Conservation (phyloP, 2,797 vertebrate species). For the Vultur gryphus region DNA sequence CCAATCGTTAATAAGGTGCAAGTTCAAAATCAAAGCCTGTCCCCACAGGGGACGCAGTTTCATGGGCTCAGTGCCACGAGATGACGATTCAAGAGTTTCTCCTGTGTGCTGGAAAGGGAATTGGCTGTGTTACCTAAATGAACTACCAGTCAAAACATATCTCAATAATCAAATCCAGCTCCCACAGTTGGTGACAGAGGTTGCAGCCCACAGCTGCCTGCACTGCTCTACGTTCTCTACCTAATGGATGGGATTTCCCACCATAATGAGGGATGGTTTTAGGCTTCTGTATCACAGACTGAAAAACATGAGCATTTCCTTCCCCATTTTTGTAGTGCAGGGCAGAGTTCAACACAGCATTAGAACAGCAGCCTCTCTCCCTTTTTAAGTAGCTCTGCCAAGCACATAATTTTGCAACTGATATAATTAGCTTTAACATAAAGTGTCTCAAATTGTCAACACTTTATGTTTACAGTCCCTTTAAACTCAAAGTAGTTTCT, state of each 20-base stretch:
- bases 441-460: not conserved
- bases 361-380: not conserved
- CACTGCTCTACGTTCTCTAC: accelerated
- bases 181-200: not conserved
- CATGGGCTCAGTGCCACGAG: not conserved
- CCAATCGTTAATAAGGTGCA: not conserved
- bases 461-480: not conserved
- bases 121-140: not conserved
- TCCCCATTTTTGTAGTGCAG: not conserved
- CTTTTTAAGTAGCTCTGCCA: not conserved
- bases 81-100: not conserved
- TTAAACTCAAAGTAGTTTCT: not conserved
- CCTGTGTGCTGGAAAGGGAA: not conserved
- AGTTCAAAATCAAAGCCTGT: not conserved
- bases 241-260: not conserved
- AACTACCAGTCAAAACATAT: not conserved
- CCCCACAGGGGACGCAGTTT: not conserved
- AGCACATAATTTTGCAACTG: not conserved
- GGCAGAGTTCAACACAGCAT: not conserved
- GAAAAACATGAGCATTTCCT: not conserved
- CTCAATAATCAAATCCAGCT: not conserved
- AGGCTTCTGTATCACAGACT: not conserved
- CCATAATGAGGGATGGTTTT: not conserved
- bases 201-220: not conserved
- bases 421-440: not conserved